A percentile compares a stretch with the other conserved stretches of the same genome.
Conservation (phyloP, 2,797 vertebrate genomes). For the Garrulus glandarius region DNA sequence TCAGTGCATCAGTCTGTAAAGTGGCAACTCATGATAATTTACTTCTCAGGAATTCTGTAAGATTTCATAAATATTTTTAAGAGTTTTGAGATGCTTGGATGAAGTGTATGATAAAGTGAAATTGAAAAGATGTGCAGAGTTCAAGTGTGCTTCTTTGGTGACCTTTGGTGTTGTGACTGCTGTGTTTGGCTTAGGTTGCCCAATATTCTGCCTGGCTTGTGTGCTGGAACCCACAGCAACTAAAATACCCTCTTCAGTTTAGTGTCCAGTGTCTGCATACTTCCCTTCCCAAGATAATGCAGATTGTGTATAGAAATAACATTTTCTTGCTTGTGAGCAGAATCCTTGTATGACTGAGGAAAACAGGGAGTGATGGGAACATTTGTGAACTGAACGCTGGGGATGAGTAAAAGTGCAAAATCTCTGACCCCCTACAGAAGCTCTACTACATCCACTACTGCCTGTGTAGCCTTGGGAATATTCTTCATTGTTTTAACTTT, state of each 20-base stretch:
- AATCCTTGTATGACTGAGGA: not conserved
- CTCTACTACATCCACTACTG: not conserved
- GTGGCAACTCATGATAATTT: not conserved
- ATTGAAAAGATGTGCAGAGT: not conserved
- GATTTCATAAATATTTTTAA: conserved; percentile 18
- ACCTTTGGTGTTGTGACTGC: not conserved
- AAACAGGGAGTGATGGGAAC: not conserved
- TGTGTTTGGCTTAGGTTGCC: not conserved
- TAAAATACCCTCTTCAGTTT: not conserved
- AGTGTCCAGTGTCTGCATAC: not conserved
- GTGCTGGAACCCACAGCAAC: not conserved
- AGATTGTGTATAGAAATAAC: accelerated
- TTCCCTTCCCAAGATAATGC: not conserved
- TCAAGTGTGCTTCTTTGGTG: not conserved
- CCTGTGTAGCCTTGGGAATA: not conserved
- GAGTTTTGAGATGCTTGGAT: not conserved
- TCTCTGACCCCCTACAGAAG: not conserved
- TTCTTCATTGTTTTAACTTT: not conserved
- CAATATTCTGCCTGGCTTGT: not conserved
- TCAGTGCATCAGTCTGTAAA: not conserved
- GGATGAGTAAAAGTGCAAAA: not conserved
- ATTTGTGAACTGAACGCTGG: not conserved
- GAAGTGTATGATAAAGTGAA: not conserved
- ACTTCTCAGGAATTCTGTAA: not conserved
- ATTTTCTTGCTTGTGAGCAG: not conserved